These are phyloP conservation scores for Meghimatium bilineatum DNA, from an alignment of 2,888 invertebrate species.

Conservation along the genomic window DNA sequence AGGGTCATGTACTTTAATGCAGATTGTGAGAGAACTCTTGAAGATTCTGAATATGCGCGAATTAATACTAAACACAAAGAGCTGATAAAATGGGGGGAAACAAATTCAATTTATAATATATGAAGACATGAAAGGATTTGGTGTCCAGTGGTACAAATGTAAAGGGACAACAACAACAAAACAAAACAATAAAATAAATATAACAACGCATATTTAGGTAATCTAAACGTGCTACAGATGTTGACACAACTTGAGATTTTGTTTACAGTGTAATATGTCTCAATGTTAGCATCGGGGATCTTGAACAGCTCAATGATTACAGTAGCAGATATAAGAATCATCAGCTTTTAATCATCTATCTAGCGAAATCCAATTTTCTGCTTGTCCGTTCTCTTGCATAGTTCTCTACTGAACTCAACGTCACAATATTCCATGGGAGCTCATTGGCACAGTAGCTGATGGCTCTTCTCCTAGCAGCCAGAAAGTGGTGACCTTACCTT, in stretches of 20 bases:
- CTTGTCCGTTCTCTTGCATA: constrained; percentile 21
- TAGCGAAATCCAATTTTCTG: not conserved
- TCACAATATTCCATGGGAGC: constrained; percentile 43
- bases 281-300: not conserved
- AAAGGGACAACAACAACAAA: no score
- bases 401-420: constrained; percentile 33
- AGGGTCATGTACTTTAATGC: no score
- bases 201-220: not conserved
- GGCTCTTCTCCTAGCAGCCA: constrained; percentile 67
- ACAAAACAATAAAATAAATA: no score
- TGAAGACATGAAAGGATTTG: no score
- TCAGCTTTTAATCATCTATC: not conserved
- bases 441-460: not conserved
- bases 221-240: not conserved
- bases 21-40: no score
- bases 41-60: no score
- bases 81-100: no score
- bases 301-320: not conserved
- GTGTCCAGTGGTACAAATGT: no score
- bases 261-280: not conserved
- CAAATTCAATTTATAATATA: no score
- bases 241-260: not conserved
- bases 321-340: not conserved
- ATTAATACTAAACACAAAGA: no score
- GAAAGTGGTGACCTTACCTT: constrained; percentile 68